A percentile compares a stretch with the other conserved stretches of the same genome.
These are phyloP conservation scores for Eriocheir sinensis DNA, from an alignment of 1,140 invertebrate genomes.

Conservation along the genomic window DNA sequence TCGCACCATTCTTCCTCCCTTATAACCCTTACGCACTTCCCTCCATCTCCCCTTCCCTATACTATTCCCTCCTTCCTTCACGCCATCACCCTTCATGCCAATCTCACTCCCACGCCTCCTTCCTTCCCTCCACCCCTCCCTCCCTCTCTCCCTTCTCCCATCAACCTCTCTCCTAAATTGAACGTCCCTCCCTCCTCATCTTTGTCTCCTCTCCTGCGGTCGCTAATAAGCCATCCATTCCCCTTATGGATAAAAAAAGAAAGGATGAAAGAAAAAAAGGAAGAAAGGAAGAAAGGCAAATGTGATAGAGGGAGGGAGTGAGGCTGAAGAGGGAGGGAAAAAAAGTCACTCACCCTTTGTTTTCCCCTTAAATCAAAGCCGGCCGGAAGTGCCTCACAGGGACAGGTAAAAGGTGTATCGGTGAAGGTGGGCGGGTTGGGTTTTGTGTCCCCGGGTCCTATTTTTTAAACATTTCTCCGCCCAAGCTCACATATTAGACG, in stretches of 20 bases:
- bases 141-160: not conserved
- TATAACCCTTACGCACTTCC: not conserved
- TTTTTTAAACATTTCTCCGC: no score
- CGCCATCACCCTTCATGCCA: not conserved
- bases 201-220: slow-evolving; percentile 11
- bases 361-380: slow-evolving; percentile 5
- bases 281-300: not conserved
- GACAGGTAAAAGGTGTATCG: not conserved
- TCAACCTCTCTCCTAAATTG: not conserved
- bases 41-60: not conserved
- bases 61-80: not conserved
- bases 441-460: no score
- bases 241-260: not conserved
- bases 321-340: not conserved
- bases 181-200: not conserved
- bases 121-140: not conserved
- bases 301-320: not conserved
- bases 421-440: not conserved
- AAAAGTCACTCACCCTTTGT: not conserved
- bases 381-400: not conserved
- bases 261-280: not conserved
- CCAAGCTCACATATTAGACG: no score
- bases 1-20: not conserved
- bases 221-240: slow-evolving; percentile 23
- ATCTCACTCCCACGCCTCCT: not conserved